These are phyloP conservation scores for Micoletzkya japonica DNA, from an alignment of 2,888 invertebrate genomes.

Conservation along the genomic window DNA sequence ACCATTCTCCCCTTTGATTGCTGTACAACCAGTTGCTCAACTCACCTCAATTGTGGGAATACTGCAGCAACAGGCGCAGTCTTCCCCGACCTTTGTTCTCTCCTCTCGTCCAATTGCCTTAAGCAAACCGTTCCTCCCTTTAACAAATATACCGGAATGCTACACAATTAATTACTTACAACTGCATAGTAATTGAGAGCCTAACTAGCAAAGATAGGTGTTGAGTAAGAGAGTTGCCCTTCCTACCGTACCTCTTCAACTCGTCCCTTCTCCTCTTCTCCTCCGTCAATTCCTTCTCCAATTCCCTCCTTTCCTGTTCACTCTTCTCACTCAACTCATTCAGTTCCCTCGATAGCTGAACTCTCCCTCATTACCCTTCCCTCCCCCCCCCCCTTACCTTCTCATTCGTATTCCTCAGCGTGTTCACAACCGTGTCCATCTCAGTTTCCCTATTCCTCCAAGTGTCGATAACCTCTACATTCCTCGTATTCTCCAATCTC, in stretches of 20 bases:
- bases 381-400: neutral
- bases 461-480: no score
- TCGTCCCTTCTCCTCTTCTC: slow-evolving; percentile 1
- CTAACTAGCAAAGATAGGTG: no score
- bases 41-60: slow-evolving; percentile 23
- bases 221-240: no score
- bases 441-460: no score
- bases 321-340: slow-evolving; percentile 9
- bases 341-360: neutral
- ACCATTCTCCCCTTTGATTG: neutral
- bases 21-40: no score
- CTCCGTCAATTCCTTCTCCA: slow-evolving; percentile 25
- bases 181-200: no score
- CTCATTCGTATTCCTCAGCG: neutral
- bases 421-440: no score
- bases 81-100: neutral
- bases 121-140: no score
- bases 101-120: slow-evolving; percentile 14
- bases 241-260: neutral
- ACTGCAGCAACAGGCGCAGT: slow-evolving; percentile 18
- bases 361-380: no score
- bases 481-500: neutral
- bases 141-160: no score
- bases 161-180: neutral
- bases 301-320: slow-evolving; percentile 18